Percentiles rank a stretch among this genome's conserved stretches.
These are phyloP conservation scores for Xanthorhoe designata DNA, from an alignment of 2,888 invertebrate genomes.

Conservation along the genomic window DNA sequence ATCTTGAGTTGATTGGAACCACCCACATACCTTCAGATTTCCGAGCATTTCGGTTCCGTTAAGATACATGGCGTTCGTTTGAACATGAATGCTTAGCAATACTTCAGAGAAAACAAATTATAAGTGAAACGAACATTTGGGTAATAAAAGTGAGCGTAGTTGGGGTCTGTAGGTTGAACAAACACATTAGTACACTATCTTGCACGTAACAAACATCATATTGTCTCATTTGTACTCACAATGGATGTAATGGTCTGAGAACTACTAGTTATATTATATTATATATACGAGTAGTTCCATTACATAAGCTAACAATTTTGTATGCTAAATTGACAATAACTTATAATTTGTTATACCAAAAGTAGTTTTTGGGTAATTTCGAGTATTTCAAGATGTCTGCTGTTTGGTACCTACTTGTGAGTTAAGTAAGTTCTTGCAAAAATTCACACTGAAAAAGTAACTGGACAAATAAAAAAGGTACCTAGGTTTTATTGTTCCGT, in stretches of 20 bases:
- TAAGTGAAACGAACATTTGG: constrained; percentile 19
- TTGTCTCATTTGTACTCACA: constrained; percentile 16
- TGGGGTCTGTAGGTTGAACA: constrained; percentile 14
- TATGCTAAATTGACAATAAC: constrained; percentile 10
- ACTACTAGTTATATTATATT: no score
- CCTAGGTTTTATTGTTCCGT: no score
- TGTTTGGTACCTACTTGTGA: background rate
- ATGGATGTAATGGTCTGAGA: constrained; percentile 15
- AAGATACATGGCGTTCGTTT: background rate
- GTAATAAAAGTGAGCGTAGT: constrained; percentile 29
- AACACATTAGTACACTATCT: constrained; percentile 17
- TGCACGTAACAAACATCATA: constrained; percentile 20
- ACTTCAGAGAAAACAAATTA: constrained; percentile 11
- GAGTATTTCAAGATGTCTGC: background rate
- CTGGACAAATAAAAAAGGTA: no score
- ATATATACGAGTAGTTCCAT: constrained; percentile 14
- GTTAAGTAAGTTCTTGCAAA: background rate
- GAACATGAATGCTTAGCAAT: constrained; percentile 5
- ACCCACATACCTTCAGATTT: background rate
- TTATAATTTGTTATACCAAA: background rate
- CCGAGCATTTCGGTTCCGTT: background rate
- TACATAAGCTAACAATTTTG: constrained; percentile 17
- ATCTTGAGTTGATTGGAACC: constrained; percentile 2
- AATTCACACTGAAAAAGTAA: background rate
- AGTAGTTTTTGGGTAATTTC: background rate